Conservation (phyloP, 2,113 vertebrate species). For the Poicephalus meyeri region DNA sequence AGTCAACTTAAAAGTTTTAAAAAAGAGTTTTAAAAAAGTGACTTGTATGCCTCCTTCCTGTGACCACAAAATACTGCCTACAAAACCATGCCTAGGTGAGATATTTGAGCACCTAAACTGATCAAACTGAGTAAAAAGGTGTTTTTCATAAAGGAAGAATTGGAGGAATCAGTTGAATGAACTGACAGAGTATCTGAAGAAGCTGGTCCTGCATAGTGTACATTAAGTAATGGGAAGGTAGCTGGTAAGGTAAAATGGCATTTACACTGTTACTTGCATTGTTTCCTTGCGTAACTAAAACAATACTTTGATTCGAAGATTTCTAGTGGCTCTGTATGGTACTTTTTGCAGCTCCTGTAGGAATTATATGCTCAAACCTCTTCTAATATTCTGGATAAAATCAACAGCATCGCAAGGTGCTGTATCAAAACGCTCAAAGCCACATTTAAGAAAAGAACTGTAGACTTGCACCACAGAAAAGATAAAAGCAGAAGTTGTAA, state of each 20-base stretch:
- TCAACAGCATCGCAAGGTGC: not conserved
- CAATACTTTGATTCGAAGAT: not conserved
- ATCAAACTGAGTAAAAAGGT: not conserved
- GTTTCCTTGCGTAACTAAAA: not conserved
- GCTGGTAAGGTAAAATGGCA: not conserved
- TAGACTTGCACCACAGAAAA: not conserved
- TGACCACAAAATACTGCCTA: not conserved
- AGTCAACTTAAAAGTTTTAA: not conserved
- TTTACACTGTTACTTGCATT: not conserved
- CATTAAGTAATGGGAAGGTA: not conserved
- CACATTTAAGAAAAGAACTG: not conserved
- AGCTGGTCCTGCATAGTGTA: not conserved
- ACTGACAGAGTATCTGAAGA: not conserved
- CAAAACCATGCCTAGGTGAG: not conserved
- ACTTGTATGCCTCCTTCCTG: not conserved
- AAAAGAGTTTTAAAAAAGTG: not conserved
- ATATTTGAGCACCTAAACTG: not conserved
- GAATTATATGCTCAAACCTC: not conserved
- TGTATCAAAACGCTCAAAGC: not conserved
- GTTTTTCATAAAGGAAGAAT: not conserved
- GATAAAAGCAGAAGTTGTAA: not conserved
- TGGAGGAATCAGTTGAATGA: not conserved
- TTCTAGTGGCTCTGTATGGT: not conserved
- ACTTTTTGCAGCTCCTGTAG: not conserved
- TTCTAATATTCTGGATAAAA: not conserved